Percentiles rank a stretch among this genome's conserved stretches.
phyloP scores from a whole-genome alignment of 2,888 invertebrate genomes.

The Tenthredo amoena region DNA sequence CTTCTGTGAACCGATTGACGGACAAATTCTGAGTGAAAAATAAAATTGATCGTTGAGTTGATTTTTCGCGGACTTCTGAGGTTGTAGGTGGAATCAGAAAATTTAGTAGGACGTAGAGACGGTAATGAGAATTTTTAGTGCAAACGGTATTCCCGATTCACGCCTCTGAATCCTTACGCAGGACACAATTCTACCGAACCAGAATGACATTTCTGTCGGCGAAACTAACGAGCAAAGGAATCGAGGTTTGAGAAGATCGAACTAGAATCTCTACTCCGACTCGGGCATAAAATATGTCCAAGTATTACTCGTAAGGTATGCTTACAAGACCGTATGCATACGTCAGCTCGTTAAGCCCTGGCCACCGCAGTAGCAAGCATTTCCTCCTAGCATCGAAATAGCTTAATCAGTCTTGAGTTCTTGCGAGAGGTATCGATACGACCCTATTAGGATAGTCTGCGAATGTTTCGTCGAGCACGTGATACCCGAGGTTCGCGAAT shows the following conservation, averaged over 20 bases:
- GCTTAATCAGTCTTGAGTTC: slow-evolving; percentile 56
- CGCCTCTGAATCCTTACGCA: no score
- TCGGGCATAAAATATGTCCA: neutral
- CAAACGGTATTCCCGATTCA: no score
- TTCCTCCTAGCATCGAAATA: slow-evolving; percentile 56
- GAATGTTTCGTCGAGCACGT: neutral
- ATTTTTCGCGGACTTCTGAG: no score
- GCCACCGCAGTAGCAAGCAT: slow-evolving; percentile 40
- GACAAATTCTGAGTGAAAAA: no score
- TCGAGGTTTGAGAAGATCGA: neutral
- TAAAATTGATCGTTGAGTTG: no score
- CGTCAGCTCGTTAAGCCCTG: slow-evolving; percentile 47
- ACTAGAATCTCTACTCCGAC: neutral
- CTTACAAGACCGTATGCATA: slow-evolving; percentile 23
- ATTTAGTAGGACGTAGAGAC: no score
- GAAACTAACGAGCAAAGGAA: no score
- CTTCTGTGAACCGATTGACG: no score
- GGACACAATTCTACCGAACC: no score
- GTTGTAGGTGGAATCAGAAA: no score
- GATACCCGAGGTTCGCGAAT: neutral
- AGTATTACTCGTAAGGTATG: neutral
- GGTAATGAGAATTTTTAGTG: no score
- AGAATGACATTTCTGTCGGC: no score
- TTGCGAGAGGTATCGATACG: slow-evolving; percentile 53
- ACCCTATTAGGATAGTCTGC: slow-evolving; percentile 57